Conservation (phyloP, 2,888 invertebrate species). For the Luperina nickerlii region DNA sequence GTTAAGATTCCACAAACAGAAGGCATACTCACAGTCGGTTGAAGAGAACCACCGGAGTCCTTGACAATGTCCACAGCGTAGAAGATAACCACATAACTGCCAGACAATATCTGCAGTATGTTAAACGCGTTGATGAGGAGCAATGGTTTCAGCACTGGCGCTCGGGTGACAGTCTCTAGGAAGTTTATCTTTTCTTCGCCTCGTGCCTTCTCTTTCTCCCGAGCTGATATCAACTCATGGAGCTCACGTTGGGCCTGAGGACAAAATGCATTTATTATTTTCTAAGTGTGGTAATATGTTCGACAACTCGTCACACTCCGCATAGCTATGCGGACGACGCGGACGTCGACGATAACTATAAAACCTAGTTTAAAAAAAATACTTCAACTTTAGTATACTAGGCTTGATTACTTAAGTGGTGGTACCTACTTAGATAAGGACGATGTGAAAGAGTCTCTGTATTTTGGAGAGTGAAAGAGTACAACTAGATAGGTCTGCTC, state of each 20-base stretch:
- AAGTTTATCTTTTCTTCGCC: slow-evolving; percentile 87
- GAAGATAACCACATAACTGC: slow-evolving; percentile 94
- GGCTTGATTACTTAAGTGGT: background rate
- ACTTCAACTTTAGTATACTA: background rate
- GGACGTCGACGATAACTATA: no score
- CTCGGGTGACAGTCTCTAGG: slow-evolving; percentile 88
- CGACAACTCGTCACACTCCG: background rate
- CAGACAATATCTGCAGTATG: slow-evolving; percentile 93
- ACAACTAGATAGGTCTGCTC: background rate
- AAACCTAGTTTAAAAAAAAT: no score
- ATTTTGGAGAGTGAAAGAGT: background rate
- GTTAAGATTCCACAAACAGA: background rate
- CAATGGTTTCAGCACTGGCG: slow-evolving; percentile 93
- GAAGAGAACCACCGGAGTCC: slow-evolving; percentile 88
- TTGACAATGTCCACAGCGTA: slow-evolving; percentile 94
- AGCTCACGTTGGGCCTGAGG: slow-evolving; percentile 91
- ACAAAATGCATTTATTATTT: slow-evolving; percentile 8
- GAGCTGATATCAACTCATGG: slow-evolving; percentile 91
- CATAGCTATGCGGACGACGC: background rate
- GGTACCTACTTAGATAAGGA: background rate
- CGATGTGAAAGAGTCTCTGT: no score
- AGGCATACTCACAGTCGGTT: slow-evolving; percentile 78
- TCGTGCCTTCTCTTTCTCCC: slow-evolving; percentile 90
- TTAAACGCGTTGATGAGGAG: slow-evolving; percentile 93
- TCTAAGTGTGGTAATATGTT: background rate